phyloP scores from a whole-genome alignment of 2,113 vertebrate genomes.

The Chlorodrepanis virens region DNA sequence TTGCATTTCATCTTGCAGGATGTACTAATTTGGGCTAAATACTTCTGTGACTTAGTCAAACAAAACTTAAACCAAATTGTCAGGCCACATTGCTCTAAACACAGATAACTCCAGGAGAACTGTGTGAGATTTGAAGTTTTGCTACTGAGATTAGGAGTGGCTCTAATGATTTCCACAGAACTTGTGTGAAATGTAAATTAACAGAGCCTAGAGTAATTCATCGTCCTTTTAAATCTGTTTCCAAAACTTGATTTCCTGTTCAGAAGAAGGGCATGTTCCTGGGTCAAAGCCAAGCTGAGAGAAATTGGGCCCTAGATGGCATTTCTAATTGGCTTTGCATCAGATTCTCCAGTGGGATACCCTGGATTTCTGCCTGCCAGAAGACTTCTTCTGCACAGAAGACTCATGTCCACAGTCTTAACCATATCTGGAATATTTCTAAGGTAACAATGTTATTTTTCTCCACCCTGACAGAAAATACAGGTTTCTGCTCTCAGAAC shows the following conservation, averaged over 20 bases:
- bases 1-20: conserved; percentile 12
- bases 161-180: not conserved
- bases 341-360: not conserved
- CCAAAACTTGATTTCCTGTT: conserved; percentile 38
- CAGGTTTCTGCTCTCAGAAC: not conserved
- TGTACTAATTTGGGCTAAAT: conserved; percentile 23
- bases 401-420: not conserved
- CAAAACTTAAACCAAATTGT: not conserved
- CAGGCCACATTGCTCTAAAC: not conserved
- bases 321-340: not conserved
- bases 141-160: not conserved
- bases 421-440: not conserved
- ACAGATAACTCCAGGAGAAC: not conserved
- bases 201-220: not conserved
- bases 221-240: conserved; percentile 15
- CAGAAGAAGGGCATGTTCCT: conserved; percentile 39
- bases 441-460: not conserved
- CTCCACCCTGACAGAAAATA: not conserved
- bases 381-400: conserved; percentile 10
- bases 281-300: not conserved
- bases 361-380: not conserved
- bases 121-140: not conserved
- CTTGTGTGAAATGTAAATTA: not conserved
- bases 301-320: not conserved
- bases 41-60: conserved; percentile 7